Conservation (phyloP, 2,113 vertebrate genomes). For the Catagonus wagneri region DNA sequence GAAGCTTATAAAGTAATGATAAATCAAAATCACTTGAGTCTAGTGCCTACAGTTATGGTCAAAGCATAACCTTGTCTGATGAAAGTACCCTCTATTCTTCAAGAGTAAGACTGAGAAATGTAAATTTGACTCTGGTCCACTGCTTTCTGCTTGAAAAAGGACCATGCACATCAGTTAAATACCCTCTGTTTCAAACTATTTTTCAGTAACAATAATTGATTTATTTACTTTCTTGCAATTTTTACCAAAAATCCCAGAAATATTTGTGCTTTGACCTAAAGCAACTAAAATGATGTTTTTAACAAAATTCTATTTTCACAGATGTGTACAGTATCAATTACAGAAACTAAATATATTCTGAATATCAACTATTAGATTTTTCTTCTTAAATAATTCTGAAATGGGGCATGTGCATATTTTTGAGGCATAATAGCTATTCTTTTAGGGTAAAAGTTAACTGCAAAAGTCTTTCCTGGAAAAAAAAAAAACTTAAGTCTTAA, state of each 20-base stretch:
- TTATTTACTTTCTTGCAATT: constrained; percentile 41
- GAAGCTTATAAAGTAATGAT: neutral
- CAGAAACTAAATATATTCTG: constrained; percentile 59
- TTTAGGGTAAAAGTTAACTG: neutral
- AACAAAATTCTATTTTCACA: constrained; percentile 51
- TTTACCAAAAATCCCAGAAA: constrained; percentile 51
- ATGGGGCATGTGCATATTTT: neutral
- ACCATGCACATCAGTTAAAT: constrained; percentile 49
- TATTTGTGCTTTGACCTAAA: constrained; percentile 74
- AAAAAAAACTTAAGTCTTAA: constrained; percentile 45
- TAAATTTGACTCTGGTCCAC: constrained; percentile 31
- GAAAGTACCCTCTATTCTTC: constrained; percentile 52
- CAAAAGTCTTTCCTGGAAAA: constrained; percentile 44
- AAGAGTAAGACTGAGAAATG: constrained; percentile 4
- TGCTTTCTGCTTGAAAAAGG: constrained; percentile 53
- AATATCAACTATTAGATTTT: constrained; percentile 63
- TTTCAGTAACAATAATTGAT: constrained; percentile 33
- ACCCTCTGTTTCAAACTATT: constrained; percentile 13
- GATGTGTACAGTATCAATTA: constrained; percentile 43
- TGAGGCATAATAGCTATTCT: constrained; percentile 40
- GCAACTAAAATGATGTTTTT: constrained; percentile 49
- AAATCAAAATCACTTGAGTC: constrained; percentile 19
- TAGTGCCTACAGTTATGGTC: constrained; percentile 13
- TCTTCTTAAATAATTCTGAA: constrained; percentile 65
- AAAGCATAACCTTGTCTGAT: neutral